Evolutionary conservation across 2,888 invertebrate species (phyloP), one percentile per base, ranked within the genome.

Genomic region (Dasypolia templi): DNA sequence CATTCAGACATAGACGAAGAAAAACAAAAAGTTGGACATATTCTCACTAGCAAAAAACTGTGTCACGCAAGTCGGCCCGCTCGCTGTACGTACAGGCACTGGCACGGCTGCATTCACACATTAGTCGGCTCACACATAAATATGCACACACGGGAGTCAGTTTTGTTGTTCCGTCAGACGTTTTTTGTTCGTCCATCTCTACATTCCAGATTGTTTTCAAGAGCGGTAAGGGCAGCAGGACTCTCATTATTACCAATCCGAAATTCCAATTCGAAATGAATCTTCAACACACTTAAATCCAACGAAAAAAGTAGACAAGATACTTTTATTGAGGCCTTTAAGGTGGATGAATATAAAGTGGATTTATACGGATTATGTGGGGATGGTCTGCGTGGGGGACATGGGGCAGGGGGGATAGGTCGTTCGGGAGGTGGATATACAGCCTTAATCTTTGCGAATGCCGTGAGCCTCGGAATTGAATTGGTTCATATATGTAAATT

Each of bases 341-440:
- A 96, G 95, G 95, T 96, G 95, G 95, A 96, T 96, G 95, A 95
- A 95, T 95, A 95, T 95, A 95, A 95, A 96, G 92, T 94, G 95
- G 95, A 95, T 95, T 95, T 94, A 94, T 94, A 91, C 86, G 95
- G 95, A 95, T 95, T 95, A 95, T 94, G 93, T 91, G 91, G 91
- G 89, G 92, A 93, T 91, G 93, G 93, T 91, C 93, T 90, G 89
- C 88, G 83, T 80, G 89, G 89, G 88, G 86, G 88, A 71, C 77
- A 83, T 79, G 83, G 84, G 84, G 85, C 86, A 87, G 82, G 88
- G 78, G 87, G 84, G 88, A 82, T 84, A 83, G 86, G 88, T 85
- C 83, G 87, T 86, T 80, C 84, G 77, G 87, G 84, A 88, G 86
- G 86, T 86, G 87, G 87, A 87, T 87, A 90, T 88, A 91, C 87